phyloP scores from a whole-genome alignment of 2,797 vertebrate species.

The Danio jaintianensis region DNA sequence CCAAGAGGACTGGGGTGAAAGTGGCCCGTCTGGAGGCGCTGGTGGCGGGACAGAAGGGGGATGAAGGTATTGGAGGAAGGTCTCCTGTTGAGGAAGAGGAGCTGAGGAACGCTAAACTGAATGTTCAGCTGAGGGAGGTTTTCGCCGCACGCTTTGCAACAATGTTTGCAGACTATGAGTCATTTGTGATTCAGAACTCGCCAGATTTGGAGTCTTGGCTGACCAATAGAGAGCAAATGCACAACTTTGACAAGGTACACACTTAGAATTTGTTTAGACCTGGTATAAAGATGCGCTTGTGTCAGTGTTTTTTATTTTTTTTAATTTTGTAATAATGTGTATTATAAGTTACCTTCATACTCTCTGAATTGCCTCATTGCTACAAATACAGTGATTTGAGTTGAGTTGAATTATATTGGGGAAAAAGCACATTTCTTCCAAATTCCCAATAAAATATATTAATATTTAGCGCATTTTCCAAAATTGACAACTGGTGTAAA shows the following conservation, averaged over 20 bases:
- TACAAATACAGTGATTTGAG: too few relatives aligned
- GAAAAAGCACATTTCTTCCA: too few relatives aligned
- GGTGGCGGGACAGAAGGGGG: constrained; percentile 56
- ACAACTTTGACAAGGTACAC: constrained; percentile 95
- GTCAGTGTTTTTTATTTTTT: too few relatives aligned
- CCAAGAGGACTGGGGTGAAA: constrained; percentile 85
- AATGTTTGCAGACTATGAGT: constrained; percentile 95
- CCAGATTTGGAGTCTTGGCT: constrained; percentile 95
- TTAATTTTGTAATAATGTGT: too few relatives aligned
- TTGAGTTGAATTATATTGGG: too few relatives aligned
- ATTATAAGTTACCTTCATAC: too few relatives aligned
- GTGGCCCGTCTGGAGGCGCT: constrained; percentile 84
- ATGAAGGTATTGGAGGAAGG: constrained; percentile 55
- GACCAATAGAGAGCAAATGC: constrained; percentile 92
- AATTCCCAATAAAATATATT: too few relatives aligned
- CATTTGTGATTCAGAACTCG: constrained; percentile 93
- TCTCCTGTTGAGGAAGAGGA: constrained; percentile 83
- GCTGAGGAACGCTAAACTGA: constrained; percentile 87
- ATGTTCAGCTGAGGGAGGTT: constrained; percentile 93
- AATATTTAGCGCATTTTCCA: too few relatives aligned
- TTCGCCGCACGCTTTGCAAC: constrained; percentile 91
- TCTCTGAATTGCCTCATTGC: too few relatives aligned
- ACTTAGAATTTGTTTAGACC: too few relatives aligned
- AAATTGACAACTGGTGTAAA: too few relatives aligned
- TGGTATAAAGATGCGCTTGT: too few relatives aligned